Conservation (phyloP, 2,888 invertebrate species). For the Caenorhabditis macrosperma region DNA sequence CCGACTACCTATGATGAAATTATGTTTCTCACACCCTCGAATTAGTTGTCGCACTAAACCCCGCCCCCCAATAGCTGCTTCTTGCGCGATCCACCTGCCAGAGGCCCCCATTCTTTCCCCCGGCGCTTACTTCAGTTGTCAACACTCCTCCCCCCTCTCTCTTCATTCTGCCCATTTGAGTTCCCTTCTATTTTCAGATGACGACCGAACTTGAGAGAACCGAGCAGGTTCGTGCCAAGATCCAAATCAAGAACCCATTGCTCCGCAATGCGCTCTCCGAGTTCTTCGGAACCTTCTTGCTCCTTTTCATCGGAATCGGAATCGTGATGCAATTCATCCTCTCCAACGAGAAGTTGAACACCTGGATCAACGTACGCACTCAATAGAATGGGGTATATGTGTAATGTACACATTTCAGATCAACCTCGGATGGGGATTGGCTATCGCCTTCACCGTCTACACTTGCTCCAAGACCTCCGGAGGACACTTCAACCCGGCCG, state of each 20-base stretch:
- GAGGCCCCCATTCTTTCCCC: conserved; percentile 6
- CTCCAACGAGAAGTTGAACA: conserved; percentile 72
- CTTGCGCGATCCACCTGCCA: conserved; percentile 35
- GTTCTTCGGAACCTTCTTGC: conserved; percentile 73
- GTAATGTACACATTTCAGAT: conserved; percentile 42
- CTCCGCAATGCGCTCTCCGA: conserved; percentile 73
- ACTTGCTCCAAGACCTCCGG: conserved; percentile 71
- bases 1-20: conserved; percentile 12
- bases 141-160: conserved; percentile 14
- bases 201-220: conserved; percentile 54
- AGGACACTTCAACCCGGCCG: conserved; percentile 73
- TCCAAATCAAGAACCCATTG: conserved; percentile 67
- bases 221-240: conserved; percentile 65
- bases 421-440: conserved; percentile 74
- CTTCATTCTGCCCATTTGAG: not conserved
- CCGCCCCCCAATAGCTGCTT: conserved; percentile 17
- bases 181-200: conserved; percentile 37
- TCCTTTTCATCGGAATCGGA: conserved; percentile 75
- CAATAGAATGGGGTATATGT: not conserved
- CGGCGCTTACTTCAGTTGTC: conserved; percentile 42
- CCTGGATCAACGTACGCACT: conserved; percentile 71
- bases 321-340: conserved; percentile 76
- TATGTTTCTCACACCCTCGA: conserved; percentile 49
- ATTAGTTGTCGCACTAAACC: conserved; percentile 31
- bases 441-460: conserved; percentile 74